Conservation (phyloP, 2,113 vertebrate genomes). For the Poecile atricapillus region DNA sequence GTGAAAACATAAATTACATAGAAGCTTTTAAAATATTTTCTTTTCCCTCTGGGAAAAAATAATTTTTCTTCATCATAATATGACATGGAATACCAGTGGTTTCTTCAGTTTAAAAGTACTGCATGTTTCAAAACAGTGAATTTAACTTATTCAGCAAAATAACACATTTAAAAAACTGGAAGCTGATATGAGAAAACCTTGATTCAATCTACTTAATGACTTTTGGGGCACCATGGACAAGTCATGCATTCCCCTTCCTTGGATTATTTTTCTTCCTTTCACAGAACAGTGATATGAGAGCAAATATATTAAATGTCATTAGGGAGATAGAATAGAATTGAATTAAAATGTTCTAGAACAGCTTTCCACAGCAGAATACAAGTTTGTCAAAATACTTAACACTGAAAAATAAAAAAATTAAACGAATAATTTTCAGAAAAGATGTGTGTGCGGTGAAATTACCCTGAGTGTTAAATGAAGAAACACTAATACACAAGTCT, state of each 20-base stretch:
- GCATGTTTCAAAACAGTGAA: neutral
- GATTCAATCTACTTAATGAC: neutral
- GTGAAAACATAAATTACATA: neutral
- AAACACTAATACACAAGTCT: neutral
- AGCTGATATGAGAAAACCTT: neutral
- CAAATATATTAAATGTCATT: neutral
- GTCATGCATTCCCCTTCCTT: neutral
- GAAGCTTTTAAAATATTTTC: neutral
- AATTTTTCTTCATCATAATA: neutral
- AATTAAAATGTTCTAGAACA: neutral
- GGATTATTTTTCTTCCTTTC: neutral
- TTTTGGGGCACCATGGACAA: neutral
- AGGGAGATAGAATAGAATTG: neutral
- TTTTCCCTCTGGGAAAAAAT: neutral
- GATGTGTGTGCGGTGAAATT: neutral
- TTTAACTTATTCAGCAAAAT: neutral
- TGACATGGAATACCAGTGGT: neutral
- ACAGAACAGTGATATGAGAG: neutral
- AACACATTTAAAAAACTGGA: neutral
- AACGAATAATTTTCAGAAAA: neutral
- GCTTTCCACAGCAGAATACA: neutral
- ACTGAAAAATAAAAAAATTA: neutral
- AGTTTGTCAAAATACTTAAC: neutral
- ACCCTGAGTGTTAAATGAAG: neutral
- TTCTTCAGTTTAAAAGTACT: neutral